Percentiles rank a stretch among this genome's conserved stretches.
Conservation (phyloP, 2,797 vertebrate species). For the Dendrocincla tyrannina region DNA sequence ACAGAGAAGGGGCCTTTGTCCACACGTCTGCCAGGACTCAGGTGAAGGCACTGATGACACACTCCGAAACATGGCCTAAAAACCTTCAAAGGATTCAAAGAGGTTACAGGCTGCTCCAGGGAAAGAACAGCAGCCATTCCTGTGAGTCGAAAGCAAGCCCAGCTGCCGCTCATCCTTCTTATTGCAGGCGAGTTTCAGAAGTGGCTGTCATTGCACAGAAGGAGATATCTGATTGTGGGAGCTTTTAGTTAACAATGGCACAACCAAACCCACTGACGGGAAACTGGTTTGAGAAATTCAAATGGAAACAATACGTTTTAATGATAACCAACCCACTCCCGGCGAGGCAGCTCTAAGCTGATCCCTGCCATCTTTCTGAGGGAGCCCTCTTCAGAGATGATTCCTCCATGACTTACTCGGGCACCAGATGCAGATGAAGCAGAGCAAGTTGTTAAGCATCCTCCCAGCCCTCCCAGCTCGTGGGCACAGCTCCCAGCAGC, state of each 20-base stretch:
- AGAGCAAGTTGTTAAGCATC: neutral
- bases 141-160: neutral
- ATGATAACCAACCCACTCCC: neutral
- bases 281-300: constrained; percentile 48
- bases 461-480: neutral
- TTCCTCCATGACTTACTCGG: neutral
- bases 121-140: neutral
- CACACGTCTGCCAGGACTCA: neutral
- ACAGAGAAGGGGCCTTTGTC: neutral
- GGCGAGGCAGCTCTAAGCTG: neutral
- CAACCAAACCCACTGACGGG: neutral
- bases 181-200: neutral
- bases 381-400: neutral
- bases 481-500: neutral
- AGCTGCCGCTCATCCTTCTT: neutral
- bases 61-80: neutral
- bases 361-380: neutral
- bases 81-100: neutral
- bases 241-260: neutral
- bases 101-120: neutral
- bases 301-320: constrained; percentile 12
- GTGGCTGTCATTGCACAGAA: neutral
- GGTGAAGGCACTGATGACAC: neutral
- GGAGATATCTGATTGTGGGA: constrained; percentile 2
- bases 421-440: neutral